Percentiles rank a stretch among this genome's conserved stretches.
Evolutionary conservation across 1,140 invertebrate species (phyloP).

Genomic region (Wasmannia auropunctata): DNA sequence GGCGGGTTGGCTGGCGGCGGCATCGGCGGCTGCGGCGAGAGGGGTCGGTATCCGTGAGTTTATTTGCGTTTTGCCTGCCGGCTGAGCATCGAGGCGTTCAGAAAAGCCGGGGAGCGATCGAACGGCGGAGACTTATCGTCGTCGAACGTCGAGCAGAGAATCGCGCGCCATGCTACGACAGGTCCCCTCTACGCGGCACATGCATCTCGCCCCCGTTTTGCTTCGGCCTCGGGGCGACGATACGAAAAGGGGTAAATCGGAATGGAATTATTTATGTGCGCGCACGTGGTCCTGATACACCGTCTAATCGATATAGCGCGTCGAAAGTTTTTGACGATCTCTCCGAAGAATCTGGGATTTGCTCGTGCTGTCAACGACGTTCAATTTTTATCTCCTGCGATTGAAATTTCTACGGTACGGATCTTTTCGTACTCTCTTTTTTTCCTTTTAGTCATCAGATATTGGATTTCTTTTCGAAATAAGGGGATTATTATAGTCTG

Average conservation of each 20-base stretch:
- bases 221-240: slow-evolving; percentile 61
- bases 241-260: slow-evolving; percentile 78
- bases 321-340: not conserved
- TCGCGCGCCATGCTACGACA: slow-evolving; percentile 26
- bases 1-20: not conserved
- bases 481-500: not conserved
- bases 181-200: slow-evolving; percentile 56
- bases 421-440: not conserved
- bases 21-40: slow-evolving; percentile 28
- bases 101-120: slow-evolving; percentile 62
- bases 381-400: not conserved
- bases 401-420: not conserved
- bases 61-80: slow-evolving; percentile 84
- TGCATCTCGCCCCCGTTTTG: slow-evolving; percentile 49
- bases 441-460: not conserved
- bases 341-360: not conserved
- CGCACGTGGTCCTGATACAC: slow-evolving; percentile 42
- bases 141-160: slow-evolving; percentile 40
- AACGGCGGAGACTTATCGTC: slow-evolving; percentile 70
- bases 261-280: slow-evolving; percentile 80
- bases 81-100: slow-evolving; percentile 81
- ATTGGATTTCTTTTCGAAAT: not conserved
- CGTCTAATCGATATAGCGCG: slow-evolving; percentile 37
- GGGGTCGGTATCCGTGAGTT: slow-evolving; percentile 67
- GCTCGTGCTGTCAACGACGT: not conserved